Evolutionary conservation across 2,797 vertebrate species (phyloP).

Genomic region (Balearica regulorum): DNA sequence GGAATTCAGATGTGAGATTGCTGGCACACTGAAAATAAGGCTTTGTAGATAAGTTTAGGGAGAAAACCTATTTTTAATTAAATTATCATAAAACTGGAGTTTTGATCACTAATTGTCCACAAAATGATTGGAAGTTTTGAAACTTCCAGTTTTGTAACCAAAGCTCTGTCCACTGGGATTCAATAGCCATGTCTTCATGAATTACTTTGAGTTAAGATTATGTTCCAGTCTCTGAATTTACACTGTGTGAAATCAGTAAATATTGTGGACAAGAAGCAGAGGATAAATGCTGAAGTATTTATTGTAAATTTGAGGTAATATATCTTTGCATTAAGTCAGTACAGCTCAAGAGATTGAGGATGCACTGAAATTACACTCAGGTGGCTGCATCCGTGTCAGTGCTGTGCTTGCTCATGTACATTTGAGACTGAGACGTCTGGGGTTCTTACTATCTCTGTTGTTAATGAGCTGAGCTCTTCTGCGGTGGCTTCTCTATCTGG

Average conservation of each 20-base stretch:
- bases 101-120: conserved; percentile 19
- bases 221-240: not conserved
- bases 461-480: not conserved
- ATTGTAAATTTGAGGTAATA: not conserved
- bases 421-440: not conserved
- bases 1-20: not conserved
- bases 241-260: not conserved
- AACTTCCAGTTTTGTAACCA: not conserved
- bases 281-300: not conserved
- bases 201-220: conserved; percentile 15
- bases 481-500: not conserved
- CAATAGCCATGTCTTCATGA: not conserved
- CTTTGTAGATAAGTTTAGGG: conserved; percentile 17
- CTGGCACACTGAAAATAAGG: not conserved
- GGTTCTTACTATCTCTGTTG: not conserved
- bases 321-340: not conserved
- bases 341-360: not conserved
- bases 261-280: not conserved
- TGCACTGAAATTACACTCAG: not conserved
- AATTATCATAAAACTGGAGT: conserved; percentile 34
- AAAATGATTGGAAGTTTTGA: not conserved
- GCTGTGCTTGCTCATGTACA: accelerated
- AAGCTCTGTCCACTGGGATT: not conserved
- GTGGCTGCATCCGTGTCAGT: not conserved
- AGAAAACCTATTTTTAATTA: conserved; percentile 13